A percentile compares a stretch with the other conserved stretches of the same genome.
Conservation (phyloP, 2,888 invertebrate genomes). For the Rotaria magnacalcarata region DNA sequence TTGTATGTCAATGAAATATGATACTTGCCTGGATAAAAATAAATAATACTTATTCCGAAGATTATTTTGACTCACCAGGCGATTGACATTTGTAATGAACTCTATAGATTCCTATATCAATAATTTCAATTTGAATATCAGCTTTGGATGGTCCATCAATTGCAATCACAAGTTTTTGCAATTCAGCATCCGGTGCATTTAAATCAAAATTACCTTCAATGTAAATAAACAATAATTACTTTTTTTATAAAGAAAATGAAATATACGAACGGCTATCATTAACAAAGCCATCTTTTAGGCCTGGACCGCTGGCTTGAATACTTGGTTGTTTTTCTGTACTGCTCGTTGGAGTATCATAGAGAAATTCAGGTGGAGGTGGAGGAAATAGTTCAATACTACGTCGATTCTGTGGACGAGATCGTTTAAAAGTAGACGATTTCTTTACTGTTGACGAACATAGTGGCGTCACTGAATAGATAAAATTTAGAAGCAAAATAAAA, state of each 20-base stretch:
- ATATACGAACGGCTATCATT: not conserved
- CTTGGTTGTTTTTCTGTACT: not conserved
- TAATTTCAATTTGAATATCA: slow-evolving; percentile 27
- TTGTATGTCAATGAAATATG: not conserved
- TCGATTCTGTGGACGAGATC: not conserved
- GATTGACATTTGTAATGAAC: slow-evolving; percentile 24
- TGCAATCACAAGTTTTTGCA: slow-evolving; percentile 11
- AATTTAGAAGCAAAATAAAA: not conserved
- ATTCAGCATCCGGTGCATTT: not conserved
- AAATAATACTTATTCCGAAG: not conserved
- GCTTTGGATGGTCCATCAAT: slow-evolving; percentile 36
- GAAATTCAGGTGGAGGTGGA: not conserved
- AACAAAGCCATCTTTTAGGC: not conserved
- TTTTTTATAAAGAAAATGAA: not conserved
- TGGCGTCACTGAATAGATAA: not conserved
- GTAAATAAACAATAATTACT: not conserved
- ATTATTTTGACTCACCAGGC: not conserved
- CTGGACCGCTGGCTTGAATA: not conserved
- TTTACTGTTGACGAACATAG: not conserved
- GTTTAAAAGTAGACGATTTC: not conserved
- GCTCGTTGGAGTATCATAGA: not conserved
- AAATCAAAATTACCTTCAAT: not conserved
- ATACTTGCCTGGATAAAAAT: not conserved
- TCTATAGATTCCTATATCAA: not conserved
- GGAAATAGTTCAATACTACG: not conserved